Evolutionary conservation across 2,797 vertebrate species (phyloP), one percentile per base, ranked within the genome.

Genomic region (Valencia hispanica): DNA sequence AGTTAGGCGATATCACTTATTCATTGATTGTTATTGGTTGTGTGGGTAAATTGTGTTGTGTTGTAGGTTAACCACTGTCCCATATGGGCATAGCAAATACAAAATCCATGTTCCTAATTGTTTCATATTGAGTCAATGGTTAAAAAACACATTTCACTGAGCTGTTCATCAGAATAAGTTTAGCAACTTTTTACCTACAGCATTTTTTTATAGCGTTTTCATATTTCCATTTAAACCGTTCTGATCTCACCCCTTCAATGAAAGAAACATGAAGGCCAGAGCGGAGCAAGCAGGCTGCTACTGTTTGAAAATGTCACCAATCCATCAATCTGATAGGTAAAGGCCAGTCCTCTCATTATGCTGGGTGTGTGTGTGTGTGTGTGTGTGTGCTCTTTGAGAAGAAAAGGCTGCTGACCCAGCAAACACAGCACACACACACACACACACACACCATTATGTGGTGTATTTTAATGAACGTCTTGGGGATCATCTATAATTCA

Each of bases 321-420:
- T 91, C 87, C 84, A 91, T 92, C 90, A 91, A 74, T 79, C 73
- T 87, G 88, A 90, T 74, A 41, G 87, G 84, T 88, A 91, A 91
- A 91, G 91, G 91, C 89, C 90, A 91, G 74, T 57, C 74, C 22
- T 43, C 80, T 89, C 90, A 87, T 90, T 90, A 88, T 73, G 41
- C 73, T n/a, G 69, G 36, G 10, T 25, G 55, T 74, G 77, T 36
- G 69, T 72, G 68, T 61, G 79, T 68, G 78, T 68, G 78, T 74
- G 68, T 53, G 59, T 65, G 83, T 5, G 70, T 41, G 63, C 12
- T 65, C 34, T 65, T 39, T 65, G 61, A 65, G 61, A 39, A 65
- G 61, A 65, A 25, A 22, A 65, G 61, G 48, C 34, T 63, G 57
- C 72, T 73, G 57, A 63, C 43, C 43, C 57, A 63, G 72, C n/a